phyloP scores from a whole-genome alignment of 2,797 vertebrate genomes.

The Coregonus sp. region DNA sequence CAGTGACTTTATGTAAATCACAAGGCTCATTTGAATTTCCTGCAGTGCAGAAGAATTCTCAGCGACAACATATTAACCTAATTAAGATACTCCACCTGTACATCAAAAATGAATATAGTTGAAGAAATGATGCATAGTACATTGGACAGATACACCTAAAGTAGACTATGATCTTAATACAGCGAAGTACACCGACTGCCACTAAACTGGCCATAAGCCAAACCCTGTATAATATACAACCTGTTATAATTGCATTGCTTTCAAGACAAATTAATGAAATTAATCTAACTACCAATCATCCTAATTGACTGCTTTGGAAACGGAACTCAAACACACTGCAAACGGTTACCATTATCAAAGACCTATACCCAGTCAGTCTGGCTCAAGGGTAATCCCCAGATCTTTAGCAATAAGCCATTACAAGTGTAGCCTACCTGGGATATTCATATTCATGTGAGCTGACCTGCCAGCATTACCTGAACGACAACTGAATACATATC shows the following conservation, averaged over 20 bases:
- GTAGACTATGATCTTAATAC: not conserved
- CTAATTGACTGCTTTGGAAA: not conserved
- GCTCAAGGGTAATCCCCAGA: constrained; percentile 11
- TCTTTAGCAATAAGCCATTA: constrained; percentile 32
- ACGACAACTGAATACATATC: constrained; percentile 48
- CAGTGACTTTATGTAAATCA: no score
- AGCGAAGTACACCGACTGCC: not conserved
- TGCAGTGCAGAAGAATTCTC: no score
- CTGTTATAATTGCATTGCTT: not conserved
- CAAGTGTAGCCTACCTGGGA: constrained; percentile 26
- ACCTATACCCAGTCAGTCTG: constrained; percentile 3
- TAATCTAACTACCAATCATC: not conserved
- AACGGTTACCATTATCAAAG: constrained; percentile 4
- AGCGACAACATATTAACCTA: no score
- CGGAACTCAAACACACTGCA: constrained; percentile 15
- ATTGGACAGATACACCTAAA: not conserved
- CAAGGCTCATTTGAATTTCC: no score
- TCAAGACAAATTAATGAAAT: not conserved
- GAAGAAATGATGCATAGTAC: no score
- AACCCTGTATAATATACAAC: not conserved
- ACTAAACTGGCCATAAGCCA: not conserved
- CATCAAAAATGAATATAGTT: no score
- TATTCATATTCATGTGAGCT: constrained; percentile 23
- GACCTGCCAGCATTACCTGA: constrained; percentile 27
- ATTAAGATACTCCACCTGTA: no score